A percentile compares a stretch with the other conserved stretches of the same genome.
Conservation (phyloP, 92 coral and sea anemone species). For the Parazoanthus swiftii region DNA sequence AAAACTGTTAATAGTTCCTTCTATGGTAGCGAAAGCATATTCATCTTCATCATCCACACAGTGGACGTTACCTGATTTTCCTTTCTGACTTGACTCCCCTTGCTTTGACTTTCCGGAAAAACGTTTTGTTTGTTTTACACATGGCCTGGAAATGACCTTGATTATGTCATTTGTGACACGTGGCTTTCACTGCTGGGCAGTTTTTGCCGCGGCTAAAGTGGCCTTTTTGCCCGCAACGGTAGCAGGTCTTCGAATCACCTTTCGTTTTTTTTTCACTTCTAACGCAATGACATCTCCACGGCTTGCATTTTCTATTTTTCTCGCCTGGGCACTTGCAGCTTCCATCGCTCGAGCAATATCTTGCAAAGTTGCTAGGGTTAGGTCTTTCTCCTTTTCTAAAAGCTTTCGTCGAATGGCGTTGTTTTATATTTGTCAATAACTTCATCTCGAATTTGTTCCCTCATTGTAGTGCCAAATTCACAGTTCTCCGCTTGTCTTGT, state of each 20-base stretch:
- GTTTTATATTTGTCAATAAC: slow-evolving; percentile 53
- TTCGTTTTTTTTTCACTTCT: slow-evolving; percentile 7
- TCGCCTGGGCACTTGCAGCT: slow-evolving; percentile 45
- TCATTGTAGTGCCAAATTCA: slow-evolving; percentile 13
- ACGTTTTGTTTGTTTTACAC: slow-evolving; percentile 46
- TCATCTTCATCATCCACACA: slow-evolving; percentile 41
- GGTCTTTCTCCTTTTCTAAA: slow-evolving; percentile 40
- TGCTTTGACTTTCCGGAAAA: neutral
- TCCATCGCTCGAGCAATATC: slow-evolving; percentile 52
- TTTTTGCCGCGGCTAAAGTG: slow-evolving; percentile 8
- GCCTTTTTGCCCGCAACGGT: slow-evolving; percentile 43
- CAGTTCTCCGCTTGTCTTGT: slow-evolving; percentile 39
- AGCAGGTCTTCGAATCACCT: slow-evolving; percentile 29
- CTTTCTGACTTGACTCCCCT: too few species aligned
- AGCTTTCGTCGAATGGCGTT: slow-evolving; percentile 37
- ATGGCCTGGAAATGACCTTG: slow-evolving; percentile 46
- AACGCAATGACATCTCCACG: slow-evolving; percentile 13
- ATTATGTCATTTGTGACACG: slow-evolving; percentile 37
- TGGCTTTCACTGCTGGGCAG: slow-evolving; percentile 9
- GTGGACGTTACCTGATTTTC: too few species aligned
- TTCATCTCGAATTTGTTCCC: slow-evolving; percentile 59
- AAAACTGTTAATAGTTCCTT: neutral
- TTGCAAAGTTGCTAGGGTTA: slow-evolving; percentile 34
- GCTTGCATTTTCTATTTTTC: slow-evolving; percentile 47
- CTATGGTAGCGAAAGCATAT: neutral